Evolutionary conservation across 2,113 vertebrate genomes (phyloP).

Genomic region (Tiliqua scincoides): DNA sequence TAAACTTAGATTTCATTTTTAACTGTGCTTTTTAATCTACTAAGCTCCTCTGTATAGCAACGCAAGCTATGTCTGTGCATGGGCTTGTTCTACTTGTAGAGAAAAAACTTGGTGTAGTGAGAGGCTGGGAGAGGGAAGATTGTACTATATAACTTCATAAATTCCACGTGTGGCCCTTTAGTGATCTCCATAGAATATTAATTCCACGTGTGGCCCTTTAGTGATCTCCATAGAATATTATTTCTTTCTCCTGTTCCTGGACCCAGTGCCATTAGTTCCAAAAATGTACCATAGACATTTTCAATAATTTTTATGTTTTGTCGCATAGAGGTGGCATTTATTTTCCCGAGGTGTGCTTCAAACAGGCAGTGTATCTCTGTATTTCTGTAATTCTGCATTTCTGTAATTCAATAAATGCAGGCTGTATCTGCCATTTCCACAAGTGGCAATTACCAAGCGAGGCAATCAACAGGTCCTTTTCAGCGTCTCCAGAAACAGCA

Average conservation of each 20-base stretch:
- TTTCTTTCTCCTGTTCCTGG: not conserved
- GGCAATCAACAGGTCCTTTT: constrained; percentile 60
- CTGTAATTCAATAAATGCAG: constrained; percentile 64
- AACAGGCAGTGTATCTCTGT: not conserved
- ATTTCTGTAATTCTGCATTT: constrained; percentile 29
- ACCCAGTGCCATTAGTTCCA: not conserved
- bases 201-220: not conserved
- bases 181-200: not conserved
- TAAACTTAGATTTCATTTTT: too few relatives aligned
- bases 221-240: not conserved
- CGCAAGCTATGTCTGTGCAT: too few relatives aligned
- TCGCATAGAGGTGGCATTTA: constrained; percentile 25
- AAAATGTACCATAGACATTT: not conserved
- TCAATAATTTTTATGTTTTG: constrained; percentile 28
- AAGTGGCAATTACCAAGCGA: constrained; percentile 55
- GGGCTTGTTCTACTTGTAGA: too few relatives aligned
- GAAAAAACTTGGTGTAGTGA: too few relatives aligned
- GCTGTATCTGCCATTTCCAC: constrained; percentile 30
- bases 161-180: too few relatives aligned
- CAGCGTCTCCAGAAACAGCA: constrained; percentile 37
- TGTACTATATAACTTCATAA: not conserved
- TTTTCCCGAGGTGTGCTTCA: not conserved
- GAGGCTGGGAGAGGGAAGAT: not conserved
- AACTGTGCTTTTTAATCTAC: too few relatives aligned
- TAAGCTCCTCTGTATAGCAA: too few relatives aligned